Base-by-base conservation (phyloP, 1,140 invertebrate species). In the Lerema accius region DNA sequence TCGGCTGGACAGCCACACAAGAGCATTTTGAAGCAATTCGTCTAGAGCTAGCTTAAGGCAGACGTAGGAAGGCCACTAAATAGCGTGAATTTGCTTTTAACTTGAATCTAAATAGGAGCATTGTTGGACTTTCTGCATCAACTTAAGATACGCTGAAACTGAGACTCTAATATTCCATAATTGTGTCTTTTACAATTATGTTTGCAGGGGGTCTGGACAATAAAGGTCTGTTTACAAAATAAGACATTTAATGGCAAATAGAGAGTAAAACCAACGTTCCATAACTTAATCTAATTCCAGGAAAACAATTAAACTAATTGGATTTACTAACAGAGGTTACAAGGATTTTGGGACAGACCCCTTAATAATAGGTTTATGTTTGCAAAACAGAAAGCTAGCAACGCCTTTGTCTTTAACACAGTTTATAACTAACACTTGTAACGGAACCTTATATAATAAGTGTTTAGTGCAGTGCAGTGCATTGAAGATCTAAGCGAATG, bases 361-460 rank as follows among this genome's bases (percentile, higher is more conserved):
- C 26, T 46, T 28, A 46, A 59, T 59, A 59, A 59, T 59, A 59
- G 55, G 55, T 59, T 59, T 46, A 59, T 59, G 32, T 59, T 59
- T 59, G 55, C 42, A 59, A 46, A 59, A 59, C 55, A 48, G 55
- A 59, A 59, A 59, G 26, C 55, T 58, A 58, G 55, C 55, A 58
- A 15, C 51, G 51, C 13, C 17, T 58, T 58, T 46, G 45, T 19
- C 40, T 32, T 23, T 23, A 43, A 23, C 14, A 15, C 42, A 48
- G 63, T 63, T 71, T 58, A 63, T 66, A 61, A 74, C 65, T 60
- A 68, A 56, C 58, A 50, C 66, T 63, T 56, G 26, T 62, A 74
- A 67, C 66, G 35, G 62, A 46, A 64, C 59, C 66, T 69, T 64
- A 71, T 63, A 69, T 71, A 74, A n/a, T 65, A 67, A 69, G 63